Evolutionary conservation across 2,797 vertebrate genomes (phyloP).

Genomic region (Coilia nasus): DNA sequence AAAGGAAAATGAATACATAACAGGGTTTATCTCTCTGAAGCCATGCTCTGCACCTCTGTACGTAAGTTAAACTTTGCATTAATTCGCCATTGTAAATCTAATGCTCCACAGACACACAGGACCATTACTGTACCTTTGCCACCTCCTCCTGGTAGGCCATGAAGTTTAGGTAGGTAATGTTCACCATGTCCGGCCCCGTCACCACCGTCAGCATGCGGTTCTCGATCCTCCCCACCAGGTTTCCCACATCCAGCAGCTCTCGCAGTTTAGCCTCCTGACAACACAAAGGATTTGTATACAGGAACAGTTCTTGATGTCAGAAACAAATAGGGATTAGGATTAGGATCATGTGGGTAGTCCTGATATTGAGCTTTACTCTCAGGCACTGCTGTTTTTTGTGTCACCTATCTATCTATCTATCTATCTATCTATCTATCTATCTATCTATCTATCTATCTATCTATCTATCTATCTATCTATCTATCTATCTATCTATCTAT

Average conservation of each 20-base stretch:
- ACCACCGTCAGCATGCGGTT: slow-evolving; percentile 95
- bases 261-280: slow-evolving; percentile 92
- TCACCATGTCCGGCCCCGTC: slow-evolving; percentile 92
- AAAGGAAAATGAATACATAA: no score
- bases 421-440: no score
- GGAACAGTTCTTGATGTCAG: neutral
- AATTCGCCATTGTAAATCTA: no score
- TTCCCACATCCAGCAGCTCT: slow-evolving; percentile 92
- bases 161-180: slow-evolving; percentile 94
- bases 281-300: neutral
- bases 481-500: neutral
- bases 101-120: neutral
- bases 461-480: no score
- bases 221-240: slow-evolving; percentile 88
- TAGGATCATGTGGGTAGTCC: neutral
- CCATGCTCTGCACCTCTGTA: no score
- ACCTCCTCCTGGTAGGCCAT: slow-evolving; percentile 96
- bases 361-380: neutral
- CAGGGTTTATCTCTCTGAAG: no score
- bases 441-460: no score
- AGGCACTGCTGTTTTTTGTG: neutral
- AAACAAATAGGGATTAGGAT: neutral
- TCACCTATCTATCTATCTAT: no score
- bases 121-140: slow-evolving; percentile 83
- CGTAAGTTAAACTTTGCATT: no score